Evolutionary conservation across 1,140 invertebrate species (phyloP).

Genomic region (Eriocheir sinensis): DNA sequence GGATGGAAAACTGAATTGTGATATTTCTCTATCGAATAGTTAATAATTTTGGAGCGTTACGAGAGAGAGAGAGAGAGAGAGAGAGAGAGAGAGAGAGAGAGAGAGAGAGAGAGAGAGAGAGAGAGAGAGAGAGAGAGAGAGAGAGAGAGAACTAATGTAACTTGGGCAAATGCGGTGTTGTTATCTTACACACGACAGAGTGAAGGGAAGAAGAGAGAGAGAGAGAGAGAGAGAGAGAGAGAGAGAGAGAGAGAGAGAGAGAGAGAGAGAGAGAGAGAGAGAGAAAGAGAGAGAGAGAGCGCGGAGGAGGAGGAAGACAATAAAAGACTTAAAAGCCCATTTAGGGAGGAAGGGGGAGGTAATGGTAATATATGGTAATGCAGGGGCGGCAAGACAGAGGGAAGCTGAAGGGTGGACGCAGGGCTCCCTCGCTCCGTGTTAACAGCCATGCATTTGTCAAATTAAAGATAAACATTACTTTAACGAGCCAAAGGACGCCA

Average conservation of each 20-base stretch:
- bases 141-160: not conserved
- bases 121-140: not conserved
- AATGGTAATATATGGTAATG: constrained; percentile 1
- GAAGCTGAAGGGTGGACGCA: not conserved
- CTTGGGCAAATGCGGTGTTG: not conserved
- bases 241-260: constrained; percentile 65
- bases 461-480: constrained; percentile 67
- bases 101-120: too few species aligned
- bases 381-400: not conserved
- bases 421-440: constrained; percentile 7
- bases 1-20: not conserved
- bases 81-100: too few species aligned
- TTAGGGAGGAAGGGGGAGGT: not conserved
- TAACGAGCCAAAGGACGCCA: constrained; percentile 31
- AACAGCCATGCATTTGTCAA: constrained; percentile 57
- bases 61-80: too few species aligned
- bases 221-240: constrained; percentile 51
- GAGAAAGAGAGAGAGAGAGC: constrained; percentile 31
- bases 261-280: constrained; percentile 15
- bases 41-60: not conserved
- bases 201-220: not conserved
- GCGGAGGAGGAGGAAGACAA: not conserved
- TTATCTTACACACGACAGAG: not conserved
- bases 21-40: constrained; percentile 34
- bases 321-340: not conserved